Percentiles rank a stretch among this genome's conserved stretches.
Conservation (phyloP, 2,797 vertebrate species). For the Orestias chungarensis region DNA sequence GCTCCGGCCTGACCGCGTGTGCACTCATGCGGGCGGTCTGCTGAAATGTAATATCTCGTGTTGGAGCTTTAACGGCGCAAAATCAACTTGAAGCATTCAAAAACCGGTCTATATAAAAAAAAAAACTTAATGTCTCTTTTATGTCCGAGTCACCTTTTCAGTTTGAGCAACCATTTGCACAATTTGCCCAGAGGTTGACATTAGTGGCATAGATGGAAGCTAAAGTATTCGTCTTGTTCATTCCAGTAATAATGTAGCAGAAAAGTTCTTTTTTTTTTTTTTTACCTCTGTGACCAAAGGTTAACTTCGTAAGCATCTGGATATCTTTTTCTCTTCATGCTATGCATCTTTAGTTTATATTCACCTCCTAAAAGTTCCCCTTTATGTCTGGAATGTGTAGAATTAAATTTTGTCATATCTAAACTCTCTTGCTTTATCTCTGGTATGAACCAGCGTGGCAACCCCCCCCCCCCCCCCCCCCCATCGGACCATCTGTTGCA, state of each 20-base stretch:
- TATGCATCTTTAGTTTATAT: neutral
- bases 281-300: neutral
- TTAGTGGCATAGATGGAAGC: neutral
- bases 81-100: neutral
- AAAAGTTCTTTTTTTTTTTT: neutral
- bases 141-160: neutral
- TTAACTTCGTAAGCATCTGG: neutral
- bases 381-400: neutral
- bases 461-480: too few species aligned
- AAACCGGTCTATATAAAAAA: neutral
- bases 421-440: neutral
- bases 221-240: neutral
- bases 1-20: neutral
- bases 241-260: neutral
- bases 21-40: neutral
- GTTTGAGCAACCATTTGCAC: neutral
- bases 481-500: slow-evolving; percentile 28
- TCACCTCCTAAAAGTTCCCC: neutral
- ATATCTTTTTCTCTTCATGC: neutral
- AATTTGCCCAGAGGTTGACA: neutral
- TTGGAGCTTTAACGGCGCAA: too few species aligned
- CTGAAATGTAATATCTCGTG: neutral
- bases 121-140: neutral
- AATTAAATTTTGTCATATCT: too few species aligned
- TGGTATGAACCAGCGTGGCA: slow-evolving; percentile 14